These are phyloP conservation scores for Leptodactylus fallax DNA, from an alignment of 2,797 vertebrate species.

Conservation along the genomic window DNA sequence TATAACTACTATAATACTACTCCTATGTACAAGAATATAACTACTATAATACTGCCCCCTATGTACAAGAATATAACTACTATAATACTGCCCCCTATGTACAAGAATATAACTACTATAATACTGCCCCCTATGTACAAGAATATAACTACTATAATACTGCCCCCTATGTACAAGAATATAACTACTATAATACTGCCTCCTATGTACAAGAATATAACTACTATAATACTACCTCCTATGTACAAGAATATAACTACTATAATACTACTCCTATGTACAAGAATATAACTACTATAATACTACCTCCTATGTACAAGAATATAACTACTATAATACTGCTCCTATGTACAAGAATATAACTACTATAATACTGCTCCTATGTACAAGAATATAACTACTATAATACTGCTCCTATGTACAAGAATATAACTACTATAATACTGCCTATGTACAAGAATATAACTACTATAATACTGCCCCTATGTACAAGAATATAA, in stretches of 20 bases:
- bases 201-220: background rate
- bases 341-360: background rate
- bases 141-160: background rate
- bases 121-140: too few species aligned
- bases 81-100: background rate
- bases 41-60: background rate
- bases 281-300: conserved; percentile 6
- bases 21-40: background rate
- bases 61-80: conserved; percentile 7
- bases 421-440: too few species aligned
- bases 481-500: background rate
- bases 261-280: background rate
- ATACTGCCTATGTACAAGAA: background rate
- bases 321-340: conserved; percentile 1
- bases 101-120: too few species aligned
- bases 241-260: background rate
- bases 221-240: background rate
- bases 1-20: conserved; percentile 11
- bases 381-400: too few species aligned
- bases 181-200: conserved; percentile 1
- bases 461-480: conserved; percentile 8
- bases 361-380: too few species aligned
- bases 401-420: too few species aligned
- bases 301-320: conserved; percentile 1
- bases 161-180: background rate